These are phyloP conservation scores for Sternarchorhynchus goeldii DNA, from an alignment of 2,797 vertebrate genomes.

Conservation along the genomic window DNA sequence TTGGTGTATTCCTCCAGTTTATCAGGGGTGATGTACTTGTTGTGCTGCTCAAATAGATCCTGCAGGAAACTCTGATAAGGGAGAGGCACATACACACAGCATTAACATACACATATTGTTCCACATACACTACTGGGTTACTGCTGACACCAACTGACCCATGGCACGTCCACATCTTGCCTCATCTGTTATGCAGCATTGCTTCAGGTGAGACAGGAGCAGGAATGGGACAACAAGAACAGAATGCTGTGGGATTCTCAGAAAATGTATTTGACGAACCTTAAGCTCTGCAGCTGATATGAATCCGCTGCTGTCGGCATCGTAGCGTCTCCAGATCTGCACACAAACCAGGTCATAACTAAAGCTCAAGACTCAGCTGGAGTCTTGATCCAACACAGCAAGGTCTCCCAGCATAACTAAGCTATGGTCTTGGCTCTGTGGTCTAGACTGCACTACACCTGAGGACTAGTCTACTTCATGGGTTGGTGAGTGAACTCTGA, in stretches of 20 bases:
- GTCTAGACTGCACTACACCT: no score
- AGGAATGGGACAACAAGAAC: constrained; percentile 7
- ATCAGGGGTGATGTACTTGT: constrained; percentile 72
- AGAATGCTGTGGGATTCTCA: no score
- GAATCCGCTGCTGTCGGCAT: constrained; percentile 90
- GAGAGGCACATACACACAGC: constrained; percentile 25
- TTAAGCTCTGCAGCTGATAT: constrained; percentile 86
- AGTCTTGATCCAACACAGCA: neutral
- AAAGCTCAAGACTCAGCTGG: no score
- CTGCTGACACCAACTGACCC: no score
- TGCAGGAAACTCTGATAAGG: constrained; percentile 82
- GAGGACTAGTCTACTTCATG: no score
- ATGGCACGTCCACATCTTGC: no score
- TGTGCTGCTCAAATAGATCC: constrained; percentile 86
- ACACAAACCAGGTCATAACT: neutral
- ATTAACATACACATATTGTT: neutral
- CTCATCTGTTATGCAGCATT: no score
- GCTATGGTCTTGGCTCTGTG: no score
- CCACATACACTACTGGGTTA: no score
- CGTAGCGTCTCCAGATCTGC: constrained; percentile 93
- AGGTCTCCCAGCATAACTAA: no score
- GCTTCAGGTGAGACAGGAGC: neutral
- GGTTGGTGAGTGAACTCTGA: constrained; percentile 58
- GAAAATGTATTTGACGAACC: constrained; percentile 63
- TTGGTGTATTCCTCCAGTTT: constrained; percentile 85